phyloP scores from a whole-genome alignment of 2,113 vertebrate genomes.

The Trogon surrucura region DNA sequence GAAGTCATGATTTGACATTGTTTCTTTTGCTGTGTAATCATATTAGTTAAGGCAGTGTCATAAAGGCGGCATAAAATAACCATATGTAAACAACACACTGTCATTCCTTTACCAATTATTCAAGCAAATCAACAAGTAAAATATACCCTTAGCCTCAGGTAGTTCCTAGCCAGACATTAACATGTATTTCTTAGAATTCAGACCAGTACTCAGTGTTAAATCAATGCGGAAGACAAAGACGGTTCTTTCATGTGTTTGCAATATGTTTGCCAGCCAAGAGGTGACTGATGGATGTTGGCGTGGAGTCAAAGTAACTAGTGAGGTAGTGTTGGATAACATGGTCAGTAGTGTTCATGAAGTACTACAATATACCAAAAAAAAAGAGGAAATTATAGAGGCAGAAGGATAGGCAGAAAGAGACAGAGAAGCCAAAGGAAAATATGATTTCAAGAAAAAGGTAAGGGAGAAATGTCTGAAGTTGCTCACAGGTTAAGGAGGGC shows the following conservation, averaged over 20 bases:
- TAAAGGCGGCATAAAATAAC: background rate
- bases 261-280: background rate
- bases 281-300: background rate
- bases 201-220: background rate
- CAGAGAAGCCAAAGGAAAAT: background rate
- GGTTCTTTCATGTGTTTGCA: background rate
- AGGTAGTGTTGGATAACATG: background rate
- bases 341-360: background rate
- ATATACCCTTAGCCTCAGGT: background rate
- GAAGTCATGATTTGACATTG: constrained; percentile 21
- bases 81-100: background rate
- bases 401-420: background rate
- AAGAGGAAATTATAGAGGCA: background rate
- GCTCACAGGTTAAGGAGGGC: background rate
- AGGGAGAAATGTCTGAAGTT: background rate
- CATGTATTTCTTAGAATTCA: background rate
- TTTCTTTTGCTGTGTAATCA: constrained; percentile 38
- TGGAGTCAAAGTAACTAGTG: background rate
- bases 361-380: background rate
- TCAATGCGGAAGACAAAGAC: background rate
- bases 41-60: background rate
- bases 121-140: constrained; percentile 7
- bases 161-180: background rate
- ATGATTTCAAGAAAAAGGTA: background rate
- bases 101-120: background rate